Base-by-base conservation (phyloP, 1,140 invertebrate species). In the Lepidurus couesii region DNA sequence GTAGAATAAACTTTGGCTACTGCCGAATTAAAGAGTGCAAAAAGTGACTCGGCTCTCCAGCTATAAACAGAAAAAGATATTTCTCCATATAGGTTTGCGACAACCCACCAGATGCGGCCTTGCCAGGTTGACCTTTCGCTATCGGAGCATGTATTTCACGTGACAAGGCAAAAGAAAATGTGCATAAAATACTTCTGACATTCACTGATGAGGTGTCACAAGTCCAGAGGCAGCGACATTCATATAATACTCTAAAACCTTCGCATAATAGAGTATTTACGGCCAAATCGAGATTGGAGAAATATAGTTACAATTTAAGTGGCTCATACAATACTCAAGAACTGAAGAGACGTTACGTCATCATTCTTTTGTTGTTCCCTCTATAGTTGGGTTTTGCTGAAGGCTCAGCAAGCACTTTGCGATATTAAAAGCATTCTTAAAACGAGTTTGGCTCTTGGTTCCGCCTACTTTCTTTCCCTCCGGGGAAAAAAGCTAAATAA, bases 321-420 rank as follows among this genome's bases (percentile, higher is more conserved):
- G 53, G 53, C 53, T 65, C 21, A 65, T 65, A 65, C 0, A 65
- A 65, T 65, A 65, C 53, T 65, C 53, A 65, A 65, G 21, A 65
- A 65, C 16, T 65, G 21, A 65, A 65, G 21, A 65, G 53, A 65
- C 16, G 53, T n/a, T 1, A 65, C 8, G 53, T 65, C 16, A 65
- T 65, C 53, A 65, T 65, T 65, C n/a, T 65, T 65, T 65, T 13
- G 16, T 65, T 7, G 16, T 65, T 65, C 53, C 53, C 53, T 65
- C 53, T 7, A 65, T 7, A 65, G 53, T 65, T 65, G 1, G 53
- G 53, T 65, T 65, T 65, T 65, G 53, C 16, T 16, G 53, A 65
- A 65, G 53, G 53, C 53, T 65, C 53, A n/a, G 53, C 13, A 65
- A 65, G 53, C 53, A 65, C 53, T 65, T 65, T 65, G 53, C 53